Conservation (phyloP, 2,888 invertebrate species). For the Erebia epiphron region DNA sequence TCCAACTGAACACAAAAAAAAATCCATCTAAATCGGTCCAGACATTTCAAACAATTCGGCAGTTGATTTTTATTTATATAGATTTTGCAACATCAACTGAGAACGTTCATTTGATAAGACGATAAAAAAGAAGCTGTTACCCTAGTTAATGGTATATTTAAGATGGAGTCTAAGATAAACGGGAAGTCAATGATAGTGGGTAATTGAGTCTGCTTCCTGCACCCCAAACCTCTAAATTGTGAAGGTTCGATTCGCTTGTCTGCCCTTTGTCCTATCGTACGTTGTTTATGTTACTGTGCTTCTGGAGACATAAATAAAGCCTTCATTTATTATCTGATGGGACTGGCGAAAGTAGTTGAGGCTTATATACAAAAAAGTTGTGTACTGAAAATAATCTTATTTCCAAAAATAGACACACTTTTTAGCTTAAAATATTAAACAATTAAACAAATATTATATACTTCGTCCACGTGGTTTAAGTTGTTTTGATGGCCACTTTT, state of each 20-base stretch:
- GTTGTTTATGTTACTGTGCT: conserved; percentile 28
- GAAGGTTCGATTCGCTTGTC: conserved; percentile 53
- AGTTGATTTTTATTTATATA: no score
- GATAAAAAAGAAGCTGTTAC: neutral
- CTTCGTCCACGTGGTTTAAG: no score
- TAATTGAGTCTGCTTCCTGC: conserved; percentile 61
- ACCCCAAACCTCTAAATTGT: conserved; percentile 54
- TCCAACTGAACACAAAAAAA: no score
- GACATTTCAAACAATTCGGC: no score
- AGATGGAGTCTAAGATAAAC: conserved; percentile 53
- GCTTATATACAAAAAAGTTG: neutral
- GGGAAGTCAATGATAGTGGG: conserved; percentile 50
- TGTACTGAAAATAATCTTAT: neutral
- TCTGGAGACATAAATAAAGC: conserved; percentile 42
- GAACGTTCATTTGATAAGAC: neutral
- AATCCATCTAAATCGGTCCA: no score
- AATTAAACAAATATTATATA: no score
- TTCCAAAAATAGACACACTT: neutral
- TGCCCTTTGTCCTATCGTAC: conserved; percentile 44
- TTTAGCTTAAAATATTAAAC: no score
- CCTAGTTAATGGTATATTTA: conserved; percentile 33
- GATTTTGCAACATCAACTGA: neutral
- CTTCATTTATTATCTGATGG: conserved; percentile 18
- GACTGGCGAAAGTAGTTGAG: neutral
- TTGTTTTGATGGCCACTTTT: no score